Base-by-base conservation (phyloP, 2,888 invertebrate species). In the Hyppa rectilinea region DNA sequence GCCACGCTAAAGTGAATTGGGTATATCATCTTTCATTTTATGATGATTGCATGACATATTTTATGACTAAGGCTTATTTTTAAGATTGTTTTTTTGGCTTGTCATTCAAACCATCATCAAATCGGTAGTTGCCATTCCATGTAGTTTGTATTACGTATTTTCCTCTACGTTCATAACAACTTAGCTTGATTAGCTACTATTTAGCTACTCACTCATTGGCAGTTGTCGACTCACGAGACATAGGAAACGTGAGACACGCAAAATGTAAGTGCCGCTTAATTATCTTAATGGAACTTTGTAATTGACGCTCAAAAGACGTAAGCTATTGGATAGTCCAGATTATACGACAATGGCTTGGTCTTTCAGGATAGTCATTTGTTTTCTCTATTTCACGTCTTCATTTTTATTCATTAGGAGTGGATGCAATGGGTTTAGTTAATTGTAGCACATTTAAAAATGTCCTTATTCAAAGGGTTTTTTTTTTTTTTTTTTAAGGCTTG, bases 311-410 rank as follows among this genome's bases (percentile, higher is more conserved):
- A 63, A 65, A 62, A 55, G 10, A 53, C 29, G 38, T 55, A n/a
- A 61, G 17, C 20, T 65, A 58, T 69, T 60, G 65, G 65, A 70
- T 70, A 63, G 70, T 52, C 70, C 63, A 63, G 29, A 29, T n/a
- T 26, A 29, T 50, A 65, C 10, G 38, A 56, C 36, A 56, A 56
- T 60, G 10, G 40, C 47, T 47, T 50, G 49, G 56, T 38, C 1
- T 71, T 62, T 61, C 36, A 62, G 17, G 31, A 29, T 34, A 55
- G 45, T 55, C 52, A 72, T 50, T 29, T 3, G 26, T 14, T 61
- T 56, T 45, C 4, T 14, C 49, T 36, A 45, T 23, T 23, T 49
- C 14, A 53, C 14, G 10, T 47, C 23, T 14, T 29, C 4, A 2
- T 63, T 1, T 26, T 29, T 34, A 10, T 31, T 6, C 9, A 23